Evolutionary conservation across 2,113 vertebrate species (phyloP), one percentile per base, ranked within the genome.

Genomic region (Sclerurus mexicanus): DNA sequence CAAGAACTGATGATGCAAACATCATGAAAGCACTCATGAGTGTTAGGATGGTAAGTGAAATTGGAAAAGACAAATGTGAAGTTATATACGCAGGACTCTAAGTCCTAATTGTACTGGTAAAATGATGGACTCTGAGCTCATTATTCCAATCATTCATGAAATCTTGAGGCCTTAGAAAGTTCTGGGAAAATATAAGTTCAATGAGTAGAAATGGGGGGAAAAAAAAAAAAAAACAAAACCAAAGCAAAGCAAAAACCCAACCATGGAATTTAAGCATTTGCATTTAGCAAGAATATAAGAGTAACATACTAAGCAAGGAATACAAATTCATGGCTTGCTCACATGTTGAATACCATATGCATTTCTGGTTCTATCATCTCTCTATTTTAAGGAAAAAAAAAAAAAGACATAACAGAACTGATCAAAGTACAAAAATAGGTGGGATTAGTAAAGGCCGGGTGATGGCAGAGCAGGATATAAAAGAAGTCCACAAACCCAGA

Each of bases 341-440:
- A 49, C 2, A 1, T 30, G 5, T 23, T 72, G 27, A 80, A 50
- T 50, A 28, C 7, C 0, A 1, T 14, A 40, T 0, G 0, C 3
- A 64, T 55, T 93, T 86, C 44, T 66, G 22, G 33, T 69, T 89
- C 44, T 12, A 67, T 44, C 20, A 75, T 30, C 21, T 16, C 15
- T 37, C 25, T 44, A 9, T 12, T 6, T 56, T 62, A 28, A 8
- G 8, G 14, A 3, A 8, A 60, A 17, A 33, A n/a, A 25, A n/a
- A 25, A 30, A 31, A 18, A 23, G 1, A 23, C 15, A 42, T 0
- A 52, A 5, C 25, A 73, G 9, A 53, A 73, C 6, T 33, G 33
- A 80, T 20, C 23, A 30, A 87, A 11, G 18, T 60, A 69, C 7
- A 66, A 77, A 95, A 74, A 28, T 6, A 40, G 31, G 42, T 19